Conservation (phyloP, 92 coral and sea anemone species). For the Zoanthus solanderi region DNA sequence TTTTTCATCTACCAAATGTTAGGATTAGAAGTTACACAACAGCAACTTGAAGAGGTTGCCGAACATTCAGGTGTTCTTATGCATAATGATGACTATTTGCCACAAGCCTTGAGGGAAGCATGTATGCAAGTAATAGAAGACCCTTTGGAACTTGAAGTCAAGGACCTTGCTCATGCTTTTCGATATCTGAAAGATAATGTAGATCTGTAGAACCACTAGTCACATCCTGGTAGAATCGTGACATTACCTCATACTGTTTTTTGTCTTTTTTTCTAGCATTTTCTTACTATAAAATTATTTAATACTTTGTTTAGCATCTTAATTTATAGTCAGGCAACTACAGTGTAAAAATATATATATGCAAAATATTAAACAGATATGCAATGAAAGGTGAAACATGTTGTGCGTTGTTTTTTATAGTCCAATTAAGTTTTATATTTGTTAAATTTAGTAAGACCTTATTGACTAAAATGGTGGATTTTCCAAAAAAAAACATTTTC, state of each 20-base stretch:
- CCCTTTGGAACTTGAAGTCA: slow-evolving; percentile 30
- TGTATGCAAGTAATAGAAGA: slow-evolving; percentile 22
- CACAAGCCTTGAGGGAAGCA: background rate
- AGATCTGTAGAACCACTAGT: slow-evolving; percentile 18
- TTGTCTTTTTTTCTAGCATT: too few species aligned
- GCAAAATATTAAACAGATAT: slow-evolving; percentile 1
- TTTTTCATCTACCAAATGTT: background rate
- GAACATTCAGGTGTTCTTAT: slow-evolving; percentile 29
- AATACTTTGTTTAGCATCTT: too few species aligned
- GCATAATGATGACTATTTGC: slow-evolving; percentile 28
- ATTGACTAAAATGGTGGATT: too few species aligned
- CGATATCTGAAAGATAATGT: slow-evolving; percentile 31
- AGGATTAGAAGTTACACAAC: slow-evolving; percentile 28
- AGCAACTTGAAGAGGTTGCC: slow-evolving; percentile 30
- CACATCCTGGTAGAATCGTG: too few species aligned
- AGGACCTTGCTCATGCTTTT: slow-evolving; percentile 32
- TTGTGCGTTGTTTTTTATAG: slow-evolving; percentile 2
- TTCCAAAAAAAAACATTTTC: too few species aligned
- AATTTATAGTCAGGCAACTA: slow-evolving; percentile 6
- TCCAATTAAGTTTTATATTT: background rate
- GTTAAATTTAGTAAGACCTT: background rate
- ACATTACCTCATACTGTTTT: too few species aligned
- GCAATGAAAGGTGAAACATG: slow-evolving; percentile 13
- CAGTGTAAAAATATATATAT: background rate
- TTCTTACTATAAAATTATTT: too few species aligned